Percentiles rank a stretch among this genome's conserved stretches.
Conservation (phyloP, 2,113 vertebrate species). For the Gopherus flavomarginatus region DNA sequence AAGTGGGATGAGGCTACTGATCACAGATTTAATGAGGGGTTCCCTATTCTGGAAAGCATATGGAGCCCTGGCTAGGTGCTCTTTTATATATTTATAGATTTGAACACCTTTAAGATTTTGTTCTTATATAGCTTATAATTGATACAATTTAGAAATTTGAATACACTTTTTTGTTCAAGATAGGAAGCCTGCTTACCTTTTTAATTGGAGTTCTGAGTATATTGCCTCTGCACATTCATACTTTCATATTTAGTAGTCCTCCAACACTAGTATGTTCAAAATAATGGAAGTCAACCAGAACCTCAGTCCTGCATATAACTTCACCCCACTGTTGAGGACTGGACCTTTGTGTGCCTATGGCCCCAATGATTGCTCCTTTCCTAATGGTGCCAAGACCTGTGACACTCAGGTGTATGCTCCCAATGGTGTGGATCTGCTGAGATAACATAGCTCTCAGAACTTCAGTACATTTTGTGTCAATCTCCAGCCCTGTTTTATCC, state of each 20-base stretch:
- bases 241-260: neutral
- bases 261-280: neutral
- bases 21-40: neutral
- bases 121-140: fast-evolving
- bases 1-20: neutral
- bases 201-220: neutral
- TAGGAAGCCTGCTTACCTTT: neutral
- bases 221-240: neutral
- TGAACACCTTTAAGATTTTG: neutral
- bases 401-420: neutral
- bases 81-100: neutral
- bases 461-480: neutral
- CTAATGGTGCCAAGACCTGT: neutral
- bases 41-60: neutral
- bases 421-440: neutral
- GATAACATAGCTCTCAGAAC: neutral
- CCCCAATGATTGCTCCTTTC: neutral
- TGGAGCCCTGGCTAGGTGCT: neutral
- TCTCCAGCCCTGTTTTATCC: neutral
- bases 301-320: neutral
- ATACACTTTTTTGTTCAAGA: neutral
- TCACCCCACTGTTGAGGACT: neutral
- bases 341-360: neutral
- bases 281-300: neutral
- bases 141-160: neutral